A percentile compares a stretch with the other conserved stretches of the same genome.
Conservation (phyloP, 2,888 invertebrate species). For the Galerucella nymphaeae region DNA sequence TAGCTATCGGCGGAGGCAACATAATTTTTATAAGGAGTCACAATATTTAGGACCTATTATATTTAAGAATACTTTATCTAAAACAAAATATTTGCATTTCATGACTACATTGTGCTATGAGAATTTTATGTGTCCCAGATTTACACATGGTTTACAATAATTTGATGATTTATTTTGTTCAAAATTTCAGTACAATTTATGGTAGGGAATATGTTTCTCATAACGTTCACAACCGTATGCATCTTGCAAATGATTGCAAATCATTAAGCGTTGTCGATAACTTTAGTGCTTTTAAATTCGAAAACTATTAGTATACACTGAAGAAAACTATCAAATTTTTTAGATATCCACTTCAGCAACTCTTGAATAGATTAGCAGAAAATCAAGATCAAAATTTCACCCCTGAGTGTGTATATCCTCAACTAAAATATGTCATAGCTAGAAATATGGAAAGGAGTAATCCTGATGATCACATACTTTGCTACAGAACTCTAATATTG, state of each 20-base stretch:
- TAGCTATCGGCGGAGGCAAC: too few species aligned
- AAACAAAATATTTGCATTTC: conserved; percentile 39
- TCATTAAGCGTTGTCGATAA: conserved; percentile 32
- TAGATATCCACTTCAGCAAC: conserved; percentile 23
- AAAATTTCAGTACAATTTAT: conserved; percentile 27
- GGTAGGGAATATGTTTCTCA: conserved; percentile 16
- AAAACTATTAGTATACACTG: conserved; percentile 36
- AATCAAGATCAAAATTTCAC: conserved; percentile 26
- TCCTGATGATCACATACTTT: conserved; percentile 5
- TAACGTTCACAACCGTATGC: conserved; percentile 33
- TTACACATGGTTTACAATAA: conserved; percentile 26
- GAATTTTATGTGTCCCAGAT: conserved; percentile 32
- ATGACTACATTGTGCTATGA: conserved; percentile 38
- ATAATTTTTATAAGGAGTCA: too few species aligned
- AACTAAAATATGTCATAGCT: conserved; percentile 1
- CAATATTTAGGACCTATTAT: conserved; percentile 35
- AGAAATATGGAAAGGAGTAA: not conserved
- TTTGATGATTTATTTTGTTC: conserved; percentile 28
- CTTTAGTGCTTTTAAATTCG: conserved; percentile 39
- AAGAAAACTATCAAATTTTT: conserved; percentile 25
- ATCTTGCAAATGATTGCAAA: conserved; percentile 36
- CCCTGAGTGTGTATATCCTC: not conserved
- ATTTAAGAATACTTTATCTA: conserved; percentile 31
- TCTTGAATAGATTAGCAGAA: conserved; percentile 23
- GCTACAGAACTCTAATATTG: conserved; percentile 1